phyloP scores from a whole-genome alignment of 2,888 invertebrate genomes.

The Carpatolechia fugitivella region DNA sequence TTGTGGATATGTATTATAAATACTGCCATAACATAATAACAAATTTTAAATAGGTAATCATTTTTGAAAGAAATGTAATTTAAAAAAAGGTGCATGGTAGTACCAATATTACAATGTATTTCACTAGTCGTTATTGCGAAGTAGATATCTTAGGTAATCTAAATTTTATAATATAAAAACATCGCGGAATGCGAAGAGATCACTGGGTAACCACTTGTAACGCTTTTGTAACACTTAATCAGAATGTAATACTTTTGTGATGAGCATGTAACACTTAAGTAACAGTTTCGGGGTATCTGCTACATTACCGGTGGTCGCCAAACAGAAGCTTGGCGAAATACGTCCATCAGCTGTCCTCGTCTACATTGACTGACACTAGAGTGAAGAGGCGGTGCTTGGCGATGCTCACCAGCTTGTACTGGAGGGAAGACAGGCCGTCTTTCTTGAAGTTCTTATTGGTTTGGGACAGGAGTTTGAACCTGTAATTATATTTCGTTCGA shows the following conservation, averaged over 20 bases:
- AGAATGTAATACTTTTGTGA: no score
- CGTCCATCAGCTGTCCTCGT: constrained; percentile 85
- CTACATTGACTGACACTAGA: constrained; percentile 88
- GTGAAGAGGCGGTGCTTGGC: constrained; percentile 88
- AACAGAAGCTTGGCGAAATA: constrained; percentile 76
- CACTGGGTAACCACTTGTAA: background rate
- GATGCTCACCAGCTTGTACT: constrained; percentile 85
- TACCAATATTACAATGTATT: no score
- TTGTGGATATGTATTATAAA: background rate
- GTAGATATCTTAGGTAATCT: no score
- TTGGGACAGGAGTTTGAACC: constrained; percentile 87
- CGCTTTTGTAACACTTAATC: no score
- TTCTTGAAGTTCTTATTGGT: constrained; percentile 90
- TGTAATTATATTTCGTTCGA: no score
- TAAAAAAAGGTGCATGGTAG: no score
- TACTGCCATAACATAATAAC: background rate
- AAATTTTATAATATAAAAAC: no score
- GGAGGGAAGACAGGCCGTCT: constrained; percentile 92
- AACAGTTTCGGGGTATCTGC: no score
- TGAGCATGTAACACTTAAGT: no score
- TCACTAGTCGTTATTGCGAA: no score
- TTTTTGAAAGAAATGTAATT: no score
- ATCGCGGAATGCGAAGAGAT: background rate
- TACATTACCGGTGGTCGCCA: constrained; percentile 67
- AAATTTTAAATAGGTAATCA: no score